Evolutionary conservation across 2,888 invertebrate species (phyloP).

Genomic region (Agrotis ipsilon): DNA sequence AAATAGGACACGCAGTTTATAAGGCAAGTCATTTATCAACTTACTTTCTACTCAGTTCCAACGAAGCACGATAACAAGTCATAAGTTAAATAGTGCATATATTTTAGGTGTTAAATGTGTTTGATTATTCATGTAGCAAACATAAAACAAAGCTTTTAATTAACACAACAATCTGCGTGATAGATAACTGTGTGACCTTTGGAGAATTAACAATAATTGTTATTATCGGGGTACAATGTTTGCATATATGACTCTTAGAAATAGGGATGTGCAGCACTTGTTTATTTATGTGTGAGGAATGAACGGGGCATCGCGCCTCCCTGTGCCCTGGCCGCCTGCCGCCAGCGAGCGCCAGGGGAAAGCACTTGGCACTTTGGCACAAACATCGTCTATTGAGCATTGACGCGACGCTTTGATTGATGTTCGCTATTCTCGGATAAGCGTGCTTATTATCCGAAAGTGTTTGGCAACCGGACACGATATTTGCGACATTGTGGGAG

Average conservation of each 20-base stretch:
- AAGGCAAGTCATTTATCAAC: slow-evolving; percentile 59
- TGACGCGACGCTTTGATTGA: slow-evolving; percentile 81
- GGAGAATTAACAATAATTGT: slow-evolving; percentile 59
- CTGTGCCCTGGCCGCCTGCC: slow-evolving; percentile 22
- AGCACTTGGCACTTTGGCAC: slow-evolving; percentile 77
- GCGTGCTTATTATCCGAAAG: slow-evolving; percentile 65
- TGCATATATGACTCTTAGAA: slow-evolving; percentile 41
- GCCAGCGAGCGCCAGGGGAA: slow-evolving; percentile 72
- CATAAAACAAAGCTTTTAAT: slow-evolving; percentile 55
- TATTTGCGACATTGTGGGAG: slow-evolving; percentile 42
- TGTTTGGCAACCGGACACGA: slow-evolving; percentile 68
- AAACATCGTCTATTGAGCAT: slow-evolving; percentile 70
- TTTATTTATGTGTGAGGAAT: slow-evolving; percentile 40
- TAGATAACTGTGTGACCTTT: slow-evolving; percentile 59
- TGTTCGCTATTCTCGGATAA: slow-evolving; percentile 74
- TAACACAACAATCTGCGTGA: slow-evolving; percentile 43
- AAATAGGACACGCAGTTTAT: slow-evolving; percentile 74
- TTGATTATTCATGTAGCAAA: slow-evolving; percentile 40
- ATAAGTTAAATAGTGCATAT: slow-evolving; percentile 26
- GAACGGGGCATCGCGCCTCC: slow-evolving; percentile 26
- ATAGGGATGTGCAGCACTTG: slow-evolving; percentile 11
- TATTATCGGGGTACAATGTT: slow-evolving; percentile 52
- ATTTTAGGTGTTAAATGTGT: slow-evolving; percentile 38
- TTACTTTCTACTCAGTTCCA: slow-evolving; percentile 57
- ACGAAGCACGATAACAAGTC: slow-evolving; percentile 16